A percentile compares a stretch with the other conserved stretches of the same genome.
These are phyloP conservation scores for Ctenodactylus gundi DNA, from an alignment of 2,113 vertebrate species.

Conservation along the genomic window DNA sequence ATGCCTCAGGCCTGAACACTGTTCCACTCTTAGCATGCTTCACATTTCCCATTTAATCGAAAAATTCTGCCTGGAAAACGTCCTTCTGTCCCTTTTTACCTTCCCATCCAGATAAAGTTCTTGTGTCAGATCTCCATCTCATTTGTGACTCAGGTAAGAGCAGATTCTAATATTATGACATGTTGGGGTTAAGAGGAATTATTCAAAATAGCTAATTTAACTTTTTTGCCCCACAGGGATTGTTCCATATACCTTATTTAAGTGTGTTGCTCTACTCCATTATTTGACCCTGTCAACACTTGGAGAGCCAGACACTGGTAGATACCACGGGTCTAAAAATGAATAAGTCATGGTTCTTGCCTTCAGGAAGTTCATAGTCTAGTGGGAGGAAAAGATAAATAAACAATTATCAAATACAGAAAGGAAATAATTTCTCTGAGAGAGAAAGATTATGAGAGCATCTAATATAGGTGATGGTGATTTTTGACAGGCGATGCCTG, in stretches of 20 bases:
- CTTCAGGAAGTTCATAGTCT: slow-evolving; percentile 38
- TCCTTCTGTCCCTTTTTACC: neutral
- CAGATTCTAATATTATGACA: neutral
- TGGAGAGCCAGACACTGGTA: neutral
- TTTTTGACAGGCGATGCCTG: neutral
- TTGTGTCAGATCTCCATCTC: slow-evolving; percentile 7
- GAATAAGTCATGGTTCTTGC: neutral
- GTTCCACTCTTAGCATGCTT: neutral
- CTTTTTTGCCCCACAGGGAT: neutral
- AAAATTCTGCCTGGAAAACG: neutral
- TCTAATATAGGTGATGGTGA: neutral
- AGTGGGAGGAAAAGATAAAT: neutral
- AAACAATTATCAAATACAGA: neutral
- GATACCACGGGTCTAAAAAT: neutral
- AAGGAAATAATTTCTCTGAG: neutral
- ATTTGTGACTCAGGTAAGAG: neutral
- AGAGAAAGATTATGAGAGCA: neutral
- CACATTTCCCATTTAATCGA: neutral
- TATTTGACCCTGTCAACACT: slow-evolving; percentile 10
- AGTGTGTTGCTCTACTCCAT: neutral
- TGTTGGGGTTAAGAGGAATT: neutral
- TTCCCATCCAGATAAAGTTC: slow-evolving; percentile 37
- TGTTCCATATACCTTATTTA: neutral
- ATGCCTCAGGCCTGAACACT: neutral
- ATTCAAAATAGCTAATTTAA: slow-evolving; percentile 15